These are phyloP conservation scores for Chlorops oryzae DNA, from an alignment of 1,140 invertebrate genomes.

Conservation along the genomic window DNA sequence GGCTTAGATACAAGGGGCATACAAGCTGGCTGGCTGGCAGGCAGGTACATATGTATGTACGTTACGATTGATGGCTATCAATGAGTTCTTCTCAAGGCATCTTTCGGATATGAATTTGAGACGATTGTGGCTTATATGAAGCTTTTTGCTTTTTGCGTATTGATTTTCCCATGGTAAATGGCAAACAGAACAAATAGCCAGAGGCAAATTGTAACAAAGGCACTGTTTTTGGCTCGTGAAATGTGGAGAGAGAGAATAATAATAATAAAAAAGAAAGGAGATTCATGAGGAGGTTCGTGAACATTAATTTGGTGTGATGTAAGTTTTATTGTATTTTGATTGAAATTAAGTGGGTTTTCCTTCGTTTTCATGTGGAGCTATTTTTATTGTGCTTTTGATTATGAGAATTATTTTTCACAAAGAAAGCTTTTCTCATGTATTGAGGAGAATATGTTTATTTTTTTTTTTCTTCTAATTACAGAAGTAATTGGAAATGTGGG, in stretches of 20 bases:
- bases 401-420: too few relatives aligned
- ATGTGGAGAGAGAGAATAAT: constrained; percentile 11
- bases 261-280: background rate
- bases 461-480: background rate
- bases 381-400: background rate
- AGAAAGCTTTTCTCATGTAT: background rate
- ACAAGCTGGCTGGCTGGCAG: too few relatives aligned
- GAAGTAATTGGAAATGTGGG: background rate
- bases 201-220: constrained; percentile 9
- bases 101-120: too few relatives aligned
- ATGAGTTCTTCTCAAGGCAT: too few relatives aligned
- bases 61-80: constrained; percentile 44
- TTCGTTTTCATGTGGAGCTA: constrained; percentile 3
- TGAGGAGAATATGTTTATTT: background rate
- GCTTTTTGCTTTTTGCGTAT: constrained; percentile 20
- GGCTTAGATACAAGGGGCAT: too few relatives aligned
- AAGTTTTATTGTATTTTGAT: constrained; percentile 15
- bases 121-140: background rate
- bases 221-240: constrained; percentile 14
- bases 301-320: constrained; percentile 10
- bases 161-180: constrained; percentile 32
- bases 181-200: constrained; percentile 27
- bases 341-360: constrained; percentile 4
- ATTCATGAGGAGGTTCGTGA: background rate
- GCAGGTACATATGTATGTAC: constrained; percentile 3